Evolutionary conservation across 2,113 vertebrate species (phyloP).

Genomic region (Panthera uncia): DNA sequence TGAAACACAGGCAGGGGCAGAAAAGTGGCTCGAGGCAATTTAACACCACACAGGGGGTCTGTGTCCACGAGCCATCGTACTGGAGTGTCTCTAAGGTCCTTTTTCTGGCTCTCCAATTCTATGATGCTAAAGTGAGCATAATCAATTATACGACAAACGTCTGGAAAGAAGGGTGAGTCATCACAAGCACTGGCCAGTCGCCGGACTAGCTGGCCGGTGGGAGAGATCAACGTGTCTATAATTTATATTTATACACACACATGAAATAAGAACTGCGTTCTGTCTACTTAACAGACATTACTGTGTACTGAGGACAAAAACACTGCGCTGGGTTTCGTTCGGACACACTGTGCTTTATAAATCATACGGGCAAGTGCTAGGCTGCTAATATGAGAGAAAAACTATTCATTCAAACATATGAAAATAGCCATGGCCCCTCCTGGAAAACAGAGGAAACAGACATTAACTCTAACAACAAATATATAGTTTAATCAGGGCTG

Average conservation of each 20-base stretch:
- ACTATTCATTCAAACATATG: slow-evolving; percentile 41
- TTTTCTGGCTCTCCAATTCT: neutral
- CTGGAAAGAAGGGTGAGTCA: neutral
- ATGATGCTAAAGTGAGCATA: neutral
- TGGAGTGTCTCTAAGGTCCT: neutral
- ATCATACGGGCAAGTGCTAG: neutral
- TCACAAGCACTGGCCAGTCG: neutral
- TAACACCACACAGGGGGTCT: neutral
- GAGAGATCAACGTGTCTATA: neutral
- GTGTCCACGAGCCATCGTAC: neutral
- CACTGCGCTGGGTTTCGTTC: neutral
- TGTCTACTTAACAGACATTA: neutral
- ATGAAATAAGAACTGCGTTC: neutral
- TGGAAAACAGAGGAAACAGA: neutral
- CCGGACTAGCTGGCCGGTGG: neutral
- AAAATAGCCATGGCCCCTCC: neutral
- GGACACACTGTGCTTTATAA: neutral
- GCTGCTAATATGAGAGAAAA: neutral
- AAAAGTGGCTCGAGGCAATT: slow-evolving; percentile 50
- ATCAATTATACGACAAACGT: neutral
- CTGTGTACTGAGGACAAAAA: neutral
- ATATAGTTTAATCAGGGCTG: neutral
- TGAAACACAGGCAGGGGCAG: neutral
- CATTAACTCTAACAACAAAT: neutral
- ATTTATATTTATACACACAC: neutral